Conservation (phyloP, 2,888 invertebrate genomes). For the Empis livida region DNA sequence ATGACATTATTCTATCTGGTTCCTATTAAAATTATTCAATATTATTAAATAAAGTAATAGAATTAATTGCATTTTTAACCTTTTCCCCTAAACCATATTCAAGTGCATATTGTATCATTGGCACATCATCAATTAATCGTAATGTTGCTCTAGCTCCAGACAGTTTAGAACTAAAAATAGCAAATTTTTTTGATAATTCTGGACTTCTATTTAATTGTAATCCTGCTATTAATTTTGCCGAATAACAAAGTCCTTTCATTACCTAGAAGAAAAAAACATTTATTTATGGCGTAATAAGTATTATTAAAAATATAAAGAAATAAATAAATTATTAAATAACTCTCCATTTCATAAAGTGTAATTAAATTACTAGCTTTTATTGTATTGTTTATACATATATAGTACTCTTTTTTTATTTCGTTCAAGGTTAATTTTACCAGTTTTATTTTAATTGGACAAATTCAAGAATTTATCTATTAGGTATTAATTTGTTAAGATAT, state of each 20-base stretch:
- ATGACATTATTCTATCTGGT: constrained; percentile 46
- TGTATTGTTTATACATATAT: too few relatives aligned
- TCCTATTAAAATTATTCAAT: constrained; percentile 35
- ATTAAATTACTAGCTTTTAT: too few relatives aligned
- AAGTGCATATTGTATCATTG: constrained; percentile 60
- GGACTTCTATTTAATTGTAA: constrained; percentile 44
- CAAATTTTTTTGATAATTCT: constrained; percentile 44
- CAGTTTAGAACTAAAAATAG: constrained; percentile 52
- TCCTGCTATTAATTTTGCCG: constrained; percentile 57
- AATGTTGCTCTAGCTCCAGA: constrained; percentile 65
- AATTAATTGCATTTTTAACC: constrained; percentile 26
- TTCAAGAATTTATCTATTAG: too few relatives aligned
- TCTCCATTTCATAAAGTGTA: too few relatives aligned
- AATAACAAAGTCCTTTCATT: constrained; percentile 64
- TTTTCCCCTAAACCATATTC: constrained; percentile 58
- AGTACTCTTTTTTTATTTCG: too few relatives aligned
- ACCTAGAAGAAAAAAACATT: constrained; percentile 39
- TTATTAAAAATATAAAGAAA: background rate
- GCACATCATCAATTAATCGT: constrained; percentile 72
- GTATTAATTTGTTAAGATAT: too few relatives aligned
- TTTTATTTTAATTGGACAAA: too few relatives aligned
- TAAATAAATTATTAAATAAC: too few relatives aligned
- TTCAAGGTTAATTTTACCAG: too few relatives aligned
- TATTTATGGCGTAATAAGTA: background rate
- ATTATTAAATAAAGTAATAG: background rate